Conservation (phyloP, 2,888 invertebrate species). For the Torymus tubicola region DNA sequence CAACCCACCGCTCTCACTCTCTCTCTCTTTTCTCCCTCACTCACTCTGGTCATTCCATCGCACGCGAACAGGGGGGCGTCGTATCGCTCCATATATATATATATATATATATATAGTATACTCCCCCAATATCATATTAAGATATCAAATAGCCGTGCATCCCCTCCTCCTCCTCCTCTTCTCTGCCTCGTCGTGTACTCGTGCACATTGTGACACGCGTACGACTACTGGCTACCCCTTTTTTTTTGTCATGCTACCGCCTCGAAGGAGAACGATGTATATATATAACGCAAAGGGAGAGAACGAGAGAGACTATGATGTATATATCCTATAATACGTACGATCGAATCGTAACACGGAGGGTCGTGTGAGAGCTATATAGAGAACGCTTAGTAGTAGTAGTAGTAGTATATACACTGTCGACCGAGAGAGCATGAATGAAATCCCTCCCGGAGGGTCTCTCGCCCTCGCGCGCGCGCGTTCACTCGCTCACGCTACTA, state of each 20-base stretch:
- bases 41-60: constrained; percentile 13
- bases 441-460: constrained; percentile 74
- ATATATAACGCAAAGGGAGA: background rate
- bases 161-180: constrained; percentile 68
- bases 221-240: constrained; percentile 19
- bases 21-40: too few species aligned
- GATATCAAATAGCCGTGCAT: constrained; percentile 74
- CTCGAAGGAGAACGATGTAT: constrained; percentile 26
- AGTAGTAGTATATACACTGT: constrained; percentile 34
- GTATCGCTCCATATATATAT: constrained; percentile 37
- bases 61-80: constrained; percentile 58
- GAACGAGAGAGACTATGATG: background rate
- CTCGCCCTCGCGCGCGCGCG: too few species aligned
- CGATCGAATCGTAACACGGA: constrained; percentile 35
- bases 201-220: constrained; percentile 56
- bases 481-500: too few species aligned
- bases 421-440: constrained; percentile 72
- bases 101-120: constrained; percentile 11
- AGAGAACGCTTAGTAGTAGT: too few species aligned
- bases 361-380: background rate
- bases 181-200: constrained; percentile 61
- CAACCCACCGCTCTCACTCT: too few species aligned
- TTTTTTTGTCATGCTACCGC: constrained; percentile 11
- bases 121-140: constrained; percentile 71
- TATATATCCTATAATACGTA: too few species aligned